phyloP scores from a whole-genome alignment of 2,113 vertebrate genomes.

The Stegostoma tigrinum region DNA sequence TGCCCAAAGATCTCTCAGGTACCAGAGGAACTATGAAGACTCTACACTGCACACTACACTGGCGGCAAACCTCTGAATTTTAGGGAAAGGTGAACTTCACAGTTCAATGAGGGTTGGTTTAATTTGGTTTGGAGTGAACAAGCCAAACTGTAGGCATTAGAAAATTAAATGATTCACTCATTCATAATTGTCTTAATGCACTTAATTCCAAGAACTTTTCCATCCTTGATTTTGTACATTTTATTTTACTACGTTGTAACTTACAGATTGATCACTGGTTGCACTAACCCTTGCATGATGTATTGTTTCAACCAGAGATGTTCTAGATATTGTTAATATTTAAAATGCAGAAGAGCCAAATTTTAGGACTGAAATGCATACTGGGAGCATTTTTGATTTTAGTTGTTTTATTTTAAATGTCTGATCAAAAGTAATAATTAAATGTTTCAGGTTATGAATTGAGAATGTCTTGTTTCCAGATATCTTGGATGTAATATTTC shows the following conservation, averaged over 20 bases:
- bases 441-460: conserved; percentile 27
- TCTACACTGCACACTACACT: background rate
- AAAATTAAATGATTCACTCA: background rate
- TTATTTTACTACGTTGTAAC: background rate
- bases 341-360: background rate
- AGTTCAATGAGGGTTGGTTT: background rate
- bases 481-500: conserved; percentile 33
- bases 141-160: background rate
- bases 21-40: background rate
- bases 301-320: background rate
- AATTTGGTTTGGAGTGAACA: background rate
- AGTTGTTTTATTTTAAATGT: conserved; percentile 10
- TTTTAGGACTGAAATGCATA: conserved; percentile 17
- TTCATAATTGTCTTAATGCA: background rate
- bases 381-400: conserved; percentile 28
- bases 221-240: background rate
- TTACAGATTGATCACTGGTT: background rate
- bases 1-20: background rate
- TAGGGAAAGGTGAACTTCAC: background rate
- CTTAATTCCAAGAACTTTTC: background rate
- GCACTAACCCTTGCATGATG: background rate
- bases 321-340: conserved; percentile 13
- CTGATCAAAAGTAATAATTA: conserved; percentile 19
- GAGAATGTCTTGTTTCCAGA: conserved; percentile 23
- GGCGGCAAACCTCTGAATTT: background rate